Evolutionary conservation across 2,113 vertebrate genomes (phyloP).

Genomic region (Panthera uncia): DNA sequence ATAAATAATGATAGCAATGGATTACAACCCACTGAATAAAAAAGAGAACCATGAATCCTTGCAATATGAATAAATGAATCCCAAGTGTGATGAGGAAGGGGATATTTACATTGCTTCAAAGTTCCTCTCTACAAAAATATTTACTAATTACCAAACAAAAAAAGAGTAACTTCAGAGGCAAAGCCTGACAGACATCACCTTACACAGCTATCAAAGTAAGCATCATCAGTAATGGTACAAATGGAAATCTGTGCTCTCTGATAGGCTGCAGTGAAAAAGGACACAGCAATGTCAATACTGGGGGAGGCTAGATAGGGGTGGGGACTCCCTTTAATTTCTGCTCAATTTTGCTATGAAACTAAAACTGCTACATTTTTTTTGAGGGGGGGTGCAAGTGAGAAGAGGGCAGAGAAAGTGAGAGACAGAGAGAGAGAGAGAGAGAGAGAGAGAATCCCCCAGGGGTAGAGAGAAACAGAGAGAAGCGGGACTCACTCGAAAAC

Average conservation of each 20-base stretch:
- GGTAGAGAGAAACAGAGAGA: too few species aligned
- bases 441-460: too few species aligned
- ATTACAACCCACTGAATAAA: not conserved
- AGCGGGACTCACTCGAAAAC: too few species aligned
- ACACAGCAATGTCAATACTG: not conserved
- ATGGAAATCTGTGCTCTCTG: not conserved
- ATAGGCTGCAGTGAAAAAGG: not conserved
- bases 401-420: too few species aligned
- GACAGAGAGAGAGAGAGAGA: too few species aligned
- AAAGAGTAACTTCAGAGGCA: not conserved
- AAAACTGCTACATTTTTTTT: not conserved
- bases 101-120: not conserved
- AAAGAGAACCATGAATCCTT: not conserved
- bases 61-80: constrained; percentile 1
- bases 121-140: not conserved
- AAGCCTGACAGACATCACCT: not conserved
- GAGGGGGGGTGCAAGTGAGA: too few species aligned
- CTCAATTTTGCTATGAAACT: not conserved
- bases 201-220: not conserved
- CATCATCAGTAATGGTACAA: not conserved
- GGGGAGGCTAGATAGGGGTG: not conserved
- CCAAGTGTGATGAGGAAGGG: not conserved
- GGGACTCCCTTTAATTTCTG: not conserved
- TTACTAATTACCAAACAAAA: not conserved
- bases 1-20: not conserved